These are phyloP conservation scores for Sylvilagus floridanus DNA, from an alignment of 2,797 vertebrate genomes.

Conservation along the genomic window DNA sequence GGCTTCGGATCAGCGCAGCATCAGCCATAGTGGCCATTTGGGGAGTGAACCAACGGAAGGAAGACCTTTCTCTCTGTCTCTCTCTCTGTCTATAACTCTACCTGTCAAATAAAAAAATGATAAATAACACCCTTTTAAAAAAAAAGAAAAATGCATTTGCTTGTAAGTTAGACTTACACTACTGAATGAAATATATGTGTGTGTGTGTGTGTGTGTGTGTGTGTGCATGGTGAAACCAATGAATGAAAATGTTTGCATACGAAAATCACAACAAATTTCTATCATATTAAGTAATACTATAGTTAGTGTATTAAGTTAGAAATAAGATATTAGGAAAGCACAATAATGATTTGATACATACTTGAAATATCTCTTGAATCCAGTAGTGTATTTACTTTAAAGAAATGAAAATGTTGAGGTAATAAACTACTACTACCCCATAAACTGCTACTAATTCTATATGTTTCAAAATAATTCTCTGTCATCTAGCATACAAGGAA, in stretches of 20 bases:
- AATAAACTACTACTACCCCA: background rate
- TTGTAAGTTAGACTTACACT: background rate
- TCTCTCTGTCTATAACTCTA: too few relatives aligned
- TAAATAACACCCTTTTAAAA: too few relatives aligned
- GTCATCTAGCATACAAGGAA: background rate
- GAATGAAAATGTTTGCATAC: background rate
- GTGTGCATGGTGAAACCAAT: background rate
- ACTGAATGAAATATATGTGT: background rate
- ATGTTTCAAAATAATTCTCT: background rate
- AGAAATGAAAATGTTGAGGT: background rate
- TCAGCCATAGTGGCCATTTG: too few relatives aligned
- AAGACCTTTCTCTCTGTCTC: too few relatives aligned
- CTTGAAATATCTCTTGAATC: background rate
- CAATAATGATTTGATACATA: background rate
- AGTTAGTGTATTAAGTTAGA: background rate
- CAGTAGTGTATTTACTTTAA: background rate
- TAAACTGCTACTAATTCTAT: background rate
- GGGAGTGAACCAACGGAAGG: too few relatives aligned
- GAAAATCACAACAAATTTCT: background rate
- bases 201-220: background rate
- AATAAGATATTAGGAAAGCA: background rate
- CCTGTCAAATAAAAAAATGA: too few relatives aligned
- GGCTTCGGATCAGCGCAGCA: too few relatives aligned
- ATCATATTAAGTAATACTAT: background rate
- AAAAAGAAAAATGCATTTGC: background rate